These are phyloP conservation scores for Psilopogon haemacephalus DNA, from an alignment of 2,113 vertebrate species.

Conservation along the genomic window DNA sequence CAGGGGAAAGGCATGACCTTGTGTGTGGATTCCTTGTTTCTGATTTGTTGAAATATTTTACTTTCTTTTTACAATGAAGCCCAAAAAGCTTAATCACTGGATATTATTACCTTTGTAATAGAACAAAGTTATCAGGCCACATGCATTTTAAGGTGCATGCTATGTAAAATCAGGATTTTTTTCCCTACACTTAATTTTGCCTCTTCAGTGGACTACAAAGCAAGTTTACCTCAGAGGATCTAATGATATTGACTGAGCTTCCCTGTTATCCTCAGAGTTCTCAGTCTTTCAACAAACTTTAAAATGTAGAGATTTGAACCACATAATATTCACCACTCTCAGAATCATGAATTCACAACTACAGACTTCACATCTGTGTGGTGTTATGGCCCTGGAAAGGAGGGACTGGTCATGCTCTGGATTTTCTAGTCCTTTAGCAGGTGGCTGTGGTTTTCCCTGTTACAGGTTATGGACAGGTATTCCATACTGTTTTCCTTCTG, in stretches of 20 bases:
- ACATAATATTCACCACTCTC: no score
- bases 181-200: not conserved
- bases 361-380: no score
- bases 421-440: no score
- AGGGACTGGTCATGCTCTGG: no score
- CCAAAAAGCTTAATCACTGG: not conserved
- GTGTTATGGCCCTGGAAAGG: no score
- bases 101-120: not conserved
- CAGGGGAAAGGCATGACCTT: not conserved
- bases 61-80: not conserved
- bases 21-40: not conserved
- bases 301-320: not conserved
- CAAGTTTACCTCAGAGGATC: not conserved
- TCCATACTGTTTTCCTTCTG: no score
- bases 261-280: not conserved
- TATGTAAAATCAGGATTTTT: not conserved
- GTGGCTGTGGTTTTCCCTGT: no score
- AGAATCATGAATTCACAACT: no score
- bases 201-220: not conserved
- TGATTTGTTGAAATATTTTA: not conserved
- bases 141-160: not conserved
- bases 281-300: not conserved
- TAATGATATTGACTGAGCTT: not conserved
- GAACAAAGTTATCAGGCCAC: not conserved
- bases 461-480: no score